Base-by-base conservation (phyloP, 35 echinoderm and acorn worm genomes). In the Patiria miniata region DNA sequence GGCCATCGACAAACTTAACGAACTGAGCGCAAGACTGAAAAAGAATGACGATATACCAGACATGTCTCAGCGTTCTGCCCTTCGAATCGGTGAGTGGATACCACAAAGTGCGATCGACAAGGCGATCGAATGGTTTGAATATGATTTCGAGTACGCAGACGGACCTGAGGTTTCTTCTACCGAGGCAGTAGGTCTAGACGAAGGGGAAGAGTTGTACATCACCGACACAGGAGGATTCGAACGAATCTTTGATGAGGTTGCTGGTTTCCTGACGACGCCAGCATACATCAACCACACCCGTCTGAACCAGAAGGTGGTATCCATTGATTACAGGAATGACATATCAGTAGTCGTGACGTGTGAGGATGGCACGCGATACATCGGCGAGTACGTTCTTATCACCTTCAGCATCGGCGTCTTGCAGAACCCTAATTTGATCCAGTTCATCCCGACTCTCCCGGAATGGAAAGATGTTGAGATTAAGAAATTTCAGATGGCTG, bases 391-490 rank as follows among this genome's bases (percentile, higher is more conserved):
- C 16, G 68, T 84, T 33, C n/a, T 90, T 1, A 68, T 90, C 21
- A 90, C 88, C 10, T 83, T 90, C 68, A 84, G 81, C 77, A 7
- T 84, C 8, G 88, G 61, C 37, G 81, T 90, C 22, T 37, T 90
- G 12, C 88, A 90, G 34, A 83, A 77, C 34, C n/a, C n/a, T n/a
- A 39, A 78, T 65, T 53, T 76, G 47, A 65, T 90, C 34, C 1
- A 84, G 83, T 90, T 90, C 53, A 78, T 84, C 73, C 88, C 88
- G 26, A 37, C 83, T 3, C 81, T 90, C 1, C 88, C 88, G 32
- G 68, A 77, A 29, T 90, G 88, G 88, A 90, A 90, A 39, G 77
- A 52, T 8, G 81, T 73, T 7, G 53, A 34, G 12, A 52, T 90
- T 5, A 77, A 73, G 36, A 81, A 83, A 14, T 77, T 83, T 36